Conservation (phyloP, 2,797 vertebrate genomes). For the Manis crassicaudata region DNA sequence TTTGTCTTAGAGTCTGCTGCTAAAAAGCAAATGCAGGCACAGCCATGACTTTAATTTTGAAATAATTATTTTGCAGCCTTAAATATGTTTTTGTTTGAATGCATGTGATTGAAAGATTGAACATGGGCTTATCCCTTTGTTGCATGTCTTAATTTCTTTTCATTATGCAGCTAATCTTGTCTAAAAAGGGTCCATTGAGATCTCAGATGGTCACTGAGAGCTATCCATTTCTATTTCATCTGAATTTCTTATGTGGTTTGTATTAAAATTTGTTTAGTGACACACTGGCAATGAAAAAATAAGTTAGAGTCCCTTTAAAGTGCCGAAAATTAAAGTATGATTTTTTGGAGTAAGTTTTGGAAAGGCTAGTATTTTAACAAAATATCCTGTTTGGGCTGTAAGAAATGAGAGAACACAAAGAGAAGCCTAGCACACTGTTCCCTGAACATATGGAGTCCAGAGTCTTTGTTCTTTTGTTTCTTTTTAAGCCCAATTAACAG, state of each 20-base stretch:
- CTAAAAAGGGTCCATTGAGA: neutral
- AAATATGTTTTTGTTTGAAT: neutral
- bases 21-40: neutral
- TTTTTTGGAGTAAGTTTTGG: neutral
- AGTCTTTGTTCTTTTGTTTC: neutral
- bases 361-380: neutral
- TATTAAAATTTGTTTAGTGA: slow-evolving; percentile 35
- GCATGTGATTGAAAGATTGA: neutral
- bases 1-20: neutral
- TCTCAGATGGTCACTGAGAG: neutral
- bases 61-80: neutral
- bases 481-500: slow-evolving; percentile 37
- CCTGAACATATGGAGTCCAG: neutral
- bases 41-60: neutral
- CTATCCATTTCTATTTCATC: neutral
- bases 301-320: slow-evolving; percentile 27
- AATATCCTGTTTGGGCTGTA: neutral
- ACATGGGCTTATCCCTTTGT: neutral
- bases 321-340: neutral
- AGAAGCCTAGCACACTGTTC: neutral
- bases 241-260: neutral
- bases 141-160: neutral
- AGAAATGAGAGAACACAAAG: neutral
- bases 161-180: neutral
- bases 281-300: neutral